These are phyloP conservation scores for Columbina picui DNA, from an alignment of 2,113 vertebrate species.

Conservation along the genomic window DNA sequence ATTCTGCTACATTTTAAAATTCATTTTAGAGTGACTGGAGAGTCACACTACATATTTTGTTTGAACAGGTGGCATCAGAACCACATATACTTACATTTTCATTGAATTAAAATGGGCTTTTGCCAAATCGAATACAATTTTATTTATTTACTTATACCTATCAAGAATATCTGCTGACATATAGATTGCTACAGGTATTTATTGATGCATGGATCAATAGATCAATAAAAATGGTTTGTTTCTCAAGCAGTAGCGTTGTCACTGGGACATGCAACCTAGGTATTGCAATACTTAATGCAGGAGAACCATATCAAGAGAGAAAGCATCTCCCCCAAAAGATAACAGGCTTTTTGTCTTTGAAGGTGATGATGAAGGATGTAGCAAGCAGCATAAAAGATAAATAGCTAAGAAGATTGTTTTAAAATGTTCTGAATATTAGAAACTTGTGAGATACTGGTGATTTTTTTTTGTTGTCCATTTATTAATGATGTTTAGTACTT, in stretches of 20 bases:
- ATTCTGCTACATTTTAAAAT: background rate
- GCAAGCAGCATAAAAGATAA: background rate
- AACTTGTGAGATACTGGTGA: background rate
- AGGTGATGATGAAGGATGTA: background rate
- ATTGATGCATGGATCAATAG: background rate
- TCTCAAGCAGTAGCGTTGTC: background rate
- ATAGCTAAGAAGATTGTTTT: background rate
- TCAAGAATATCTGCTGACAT: background rate
- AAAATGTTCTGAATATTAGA: background rate
- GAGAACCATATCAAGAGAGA: background rate
- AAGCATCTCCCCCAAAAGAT: background rate
- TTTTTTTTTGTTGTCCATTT: background rate
- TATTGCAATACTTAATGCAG: background rate
- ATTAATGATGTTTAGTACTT: background rate
- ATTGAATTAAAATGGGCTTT: background rate
- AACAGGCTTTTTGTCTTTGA: background rate
- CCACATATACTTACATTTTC: background rate
- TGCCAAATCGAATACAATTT: background rate
- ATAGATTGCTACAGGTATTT: background rate
- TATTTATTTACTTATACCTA: fast-evolving
- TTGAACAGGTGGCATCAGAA: background rate
- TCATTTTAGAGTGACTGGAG: background rate
- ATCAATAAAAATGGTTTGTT: background rate
- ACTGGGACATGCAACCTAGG: background rate
- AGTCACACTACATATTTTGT: background rate